These are phyloP conservation scores for Cheirogaleus major DNA, from an alignment of 2,797 vertebrate genomes.

Conservation along the genomic window DNA sequence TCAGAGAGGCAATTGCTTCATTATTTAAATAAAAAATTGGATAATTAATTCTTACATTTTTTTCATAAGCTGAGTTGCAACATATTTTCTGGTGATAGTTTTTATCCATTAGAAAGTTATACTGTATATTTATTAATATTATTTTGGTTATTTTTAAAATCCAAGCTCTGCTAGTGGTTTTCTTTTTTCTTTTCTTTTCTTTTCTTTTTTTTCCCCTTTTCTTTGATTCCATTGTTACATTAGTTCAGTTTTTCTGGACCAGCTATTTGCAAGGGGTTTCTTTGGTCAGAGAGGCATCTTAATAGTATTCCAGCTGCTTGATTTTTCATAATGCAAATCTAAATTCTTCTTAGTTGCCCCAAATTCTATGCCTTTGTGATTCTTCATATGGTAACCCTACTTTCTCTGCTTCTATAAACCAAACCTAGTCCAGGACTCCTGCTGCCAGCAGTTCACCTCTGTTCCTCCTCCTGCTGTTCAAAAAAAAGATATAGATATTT, in stretches of 20 bases:
- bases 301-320: neutral
- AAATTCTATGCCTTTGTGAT: neutral
- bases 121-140: neutral
- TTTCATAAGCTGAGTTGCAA: neutral
- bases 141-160: neutral
- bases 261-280: neutral
- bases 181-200: neutral
- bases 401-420: slow-evolving; percentile 22
- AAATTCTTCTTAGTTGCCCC: neutral
- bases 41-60: neutral
- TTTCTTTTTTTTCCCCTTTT: neutral
- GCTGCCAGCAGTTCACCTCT: neutral
- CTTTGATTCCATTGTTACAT: neutral
- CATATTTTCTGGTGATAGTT: neutral
- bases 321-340: slow-evolving; percentile 15
- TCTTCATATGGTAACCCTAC: neutral
- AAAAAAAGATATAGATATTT: neutral
- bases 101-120: neutral
- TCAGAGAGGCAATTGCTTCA: neutral
- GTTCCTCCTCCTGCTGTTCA: neutral
- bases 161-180: neutral
- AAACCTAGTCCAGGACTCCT: neutral
- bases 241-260: neutral
- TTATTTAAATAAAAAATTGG: neutral
- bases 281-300: neutral